Conservation (phyloP, 1,140 invertebrate species). For the Sitophilus oryzae region DNA sequence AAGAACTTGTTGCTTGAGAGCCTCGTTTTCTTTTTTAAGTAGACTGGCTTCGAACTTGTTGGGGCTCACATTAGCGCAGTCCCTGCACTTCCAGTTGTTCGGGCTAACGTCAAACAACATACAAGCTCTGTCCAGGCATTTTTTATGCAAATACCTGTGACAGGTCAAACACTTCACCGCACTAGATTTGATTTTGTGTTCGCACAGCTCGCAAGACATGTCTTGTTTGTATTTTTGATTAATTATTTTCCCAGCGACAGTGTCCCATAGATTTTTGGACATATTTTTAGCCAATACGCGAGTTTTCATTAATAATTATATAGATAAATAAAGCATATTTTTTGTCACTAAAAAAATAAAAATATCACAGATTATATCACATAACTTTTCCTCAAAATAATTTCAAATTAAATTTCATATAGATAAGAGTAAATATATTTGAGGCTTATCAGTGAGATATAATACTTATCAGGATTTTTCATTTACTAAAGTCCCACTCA, state of each 20-base stretch:
- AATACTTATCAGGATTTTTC: not conserved
- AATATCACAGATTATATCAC: no score
- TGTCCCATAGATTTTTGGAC: constrained; percentile 7
- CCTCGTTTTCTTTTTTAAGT: constrained; percentile 24
- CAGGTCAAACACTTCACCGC: constrained; percentile 27
- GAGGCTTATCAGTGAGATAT: not conserved
- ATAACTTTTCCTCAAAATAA: not conserved
- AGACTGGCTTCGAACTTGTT: constrained; percentile 16
- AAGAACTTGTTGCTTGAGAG: constrained; percentile 22
- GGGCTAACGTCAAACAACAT: constrained; percentile 23
- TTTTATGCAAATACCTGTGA: constrained; percentile 20
- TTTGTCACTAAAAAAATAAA: no score
- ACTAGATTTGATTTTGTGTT: constrained; percentile 22
- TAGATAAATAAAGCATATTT: no score
- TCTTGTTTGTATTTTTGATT: constrained; percentile 8
- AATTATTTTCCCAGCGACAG: constrained; percentile 9
- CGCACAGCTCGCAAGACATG: constrained; percentile 19
- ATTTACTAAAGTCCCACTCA: not conserved
- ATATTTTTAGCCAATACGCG: no score
- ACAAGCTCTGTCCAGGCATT: constrained; percentile 21
- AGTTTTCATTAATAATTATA: no score
- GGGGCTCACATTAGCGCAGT: constrained; percentile 13
- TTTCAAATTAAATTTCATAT: not conserved
- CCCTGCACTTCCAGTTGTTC: constrained; percentile 21
- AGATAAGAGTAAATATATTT: not conserved